Evolutionary conservation across 2,888 invertebrate species (phyloP).

Genomic region (Plebejus anna): DNA sequence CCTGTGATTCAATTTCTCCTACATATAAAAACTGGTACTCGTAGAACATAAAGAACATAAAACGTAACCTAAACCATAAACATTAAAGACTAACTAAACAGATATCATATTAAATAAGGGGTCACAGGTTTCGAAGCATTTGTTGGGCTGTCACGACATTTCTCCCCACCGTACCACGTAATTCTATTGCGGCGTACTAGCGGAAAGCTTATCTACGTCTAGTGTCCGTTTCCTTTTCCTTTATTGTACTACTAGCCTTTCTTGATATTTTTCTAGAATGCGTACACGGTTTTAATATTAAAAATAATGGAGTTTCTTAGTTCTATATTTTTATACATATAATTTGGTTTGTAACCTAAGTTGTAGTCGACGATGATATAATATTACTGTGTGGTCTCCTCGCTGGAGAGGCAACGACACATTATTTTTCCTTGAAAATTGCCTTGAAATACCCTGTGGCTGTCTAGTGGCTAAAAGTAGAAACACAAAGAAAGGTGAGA

Average conservation of each 20-base stretch:
- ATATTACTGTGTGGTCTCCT: too few species aligned
- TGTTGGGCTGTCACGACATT: slow-evolving; percentile 28
- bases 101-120: slow-evolving; percentile 21
- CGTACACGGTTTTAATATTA: background rate
- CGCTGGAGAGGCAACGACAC: too few species aligned
- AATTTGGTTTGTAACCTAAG: too few species aligned
- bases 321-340: too few species aligned
- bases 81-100: slow-evolving; percentile 1
- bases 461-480: too few species aligned
- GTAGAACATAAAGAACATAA: too few species aligned
- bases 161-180: slow-evolving; percentile 23
- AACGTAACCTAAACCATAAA: background rate
- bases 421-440: too few species aligned
- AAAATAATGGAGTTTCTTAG: background rate
- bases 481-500: too few species aligned
- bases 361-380: too few species aligned
- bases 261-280: slow-evolving; percentile 25
- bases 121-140: slow-evolving; percentile 23
- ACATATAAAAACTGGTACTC: background rate
- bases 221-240: slow-evolving; percentile 29
- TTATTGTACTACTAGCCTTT: slow-evolving; percentile 18
- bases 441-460: too few species aligned
- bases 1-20: too few species aligned
- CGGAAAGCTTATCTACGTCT: slow-evolving; percentile 27
- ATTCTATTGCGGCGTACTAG: slow-evolving; percentile 25